Conservation (phyloP, 53 echinoderm and acorn worm genomes). For the Luidia sarsii region DNA sequence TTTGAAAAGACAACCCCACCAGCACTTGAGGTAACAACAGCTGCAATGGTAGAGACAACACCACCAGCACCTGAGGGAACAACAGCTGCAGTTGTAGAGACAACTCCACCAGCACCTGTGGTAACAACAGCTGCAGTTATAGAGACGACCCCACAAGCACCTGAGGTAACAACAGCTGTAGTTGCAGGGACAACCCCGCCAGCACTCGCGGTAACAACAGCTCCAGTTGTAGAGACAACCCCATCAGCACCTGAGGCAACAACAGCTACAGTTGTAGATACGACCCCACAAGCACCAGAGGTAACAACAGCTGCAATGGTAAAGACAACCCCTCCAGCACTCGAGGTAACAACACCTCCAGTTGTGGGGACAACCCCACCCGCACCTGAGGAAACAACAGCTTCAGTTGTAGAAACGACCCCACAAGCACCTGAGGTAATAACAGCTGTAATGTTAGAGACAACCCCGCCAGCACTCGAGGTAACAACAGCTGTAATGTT, state of each 20-base stretch:
- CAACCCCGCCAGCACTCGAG: too few relatives aligned
- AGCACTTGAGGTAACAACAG: too few relatives aligned
- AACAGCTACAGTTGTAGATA: too few relatives aligned
- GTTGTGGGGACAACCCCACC: neutral
- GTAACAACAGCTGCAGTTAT: neutral
- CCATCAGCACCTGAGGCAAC: too few relatives aligned
- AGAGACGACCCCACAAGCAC: neutral
- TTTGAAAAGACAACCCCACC: neutral
- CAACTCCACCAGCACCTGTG: neutral
- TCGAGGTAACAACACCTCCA: slow-evolving; percentile 22
- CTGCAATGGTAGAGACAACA: too few relatives aligned
- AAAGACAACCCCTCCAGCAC: too few relatives aligned
- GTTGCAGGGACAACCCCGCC: neutral
- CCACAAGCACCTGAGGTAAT: too few relatives aligned
- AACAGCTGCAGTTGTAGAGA: neutral
- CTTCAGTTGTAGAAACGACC: neutral
- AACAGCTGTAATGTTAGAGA: too few relatives aligned
- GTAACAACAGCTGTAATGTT: too few relatives aligned
- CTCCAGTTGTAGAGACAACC: neutral
- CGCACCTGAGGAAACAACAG: neutral
- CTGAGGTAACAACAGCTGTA: neutral
- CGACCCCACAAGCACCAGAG: too few relatives aligned
- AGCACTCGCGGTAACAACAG: neutral
- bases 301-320: too few relatives aligned
- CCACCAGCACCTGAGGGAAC: slow-evolving; percentile 1